Percentiles rank a stretch among this genome's conserved stretches.
Evolutionary conservation across 2,113 vertebrate species (phyloP).

Genomic region (Alces alces): DNA sequence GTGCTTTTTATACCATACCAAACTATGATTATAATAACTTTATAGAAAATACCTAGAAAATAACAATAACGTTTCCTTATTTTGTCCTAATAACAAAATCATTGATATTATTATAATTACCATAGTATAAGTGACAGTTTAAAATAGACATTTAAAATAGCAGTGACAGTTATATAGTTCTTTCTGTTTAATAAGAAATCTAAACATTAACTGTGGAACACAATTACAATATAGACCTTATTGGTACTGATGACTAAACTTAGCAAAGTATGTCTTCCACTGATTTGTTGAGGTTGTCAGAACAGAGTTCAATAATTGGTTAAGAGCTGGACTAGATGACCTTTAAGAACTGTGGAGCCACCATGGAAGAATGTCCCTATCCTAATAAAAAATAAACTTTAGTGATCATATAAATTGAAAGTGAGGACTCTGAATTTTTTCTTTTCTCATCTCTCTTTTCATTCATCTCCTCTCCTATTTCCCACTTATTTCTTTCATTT

Average conservation of each 20-base stretch:
- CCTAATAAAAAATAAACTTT: background rate
- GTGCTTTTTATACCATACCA: background rate
- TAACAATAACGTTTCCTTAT: slow-evolving; percentile 8
- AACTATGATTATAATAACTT: background rate
- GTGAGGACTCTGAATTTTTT: background rate
- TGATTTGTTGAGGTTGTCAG: background rate
- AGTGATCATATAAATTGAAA: background rate
- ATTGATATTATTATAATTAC: background rate
- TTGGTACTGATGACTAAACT: background rate
- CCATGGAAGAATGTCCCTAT: background rate
- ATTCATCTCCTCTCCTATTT: background rate
- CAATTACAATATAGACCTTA: background rate
- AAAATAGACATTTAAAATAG: slow-evolving; percentile 23
- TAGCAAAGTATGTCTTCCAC: background rate
- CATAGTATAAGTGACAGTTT: background rate
- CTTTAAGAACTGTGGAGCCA: background rate
- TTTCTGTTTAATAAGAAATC: background rate
- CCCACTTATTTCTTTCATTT: background rate
- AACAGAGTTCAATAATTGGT: background rate
- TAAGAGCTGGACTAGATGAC: background rate
- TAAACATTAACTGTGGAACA: slow-evolving; percentile 13
- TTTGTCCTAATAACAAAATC: slow-evolving; percentile 5
- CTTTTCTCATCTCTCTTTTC: background rate
- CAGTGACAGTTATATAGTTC: background rate
- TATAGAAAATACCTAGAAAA: background rate